Evolutionary conservation across 2,888 invertebrate genomes (phyloP), one percentile per base, ranked within the genome.

Genomic region (Trilocha varians): DNA sequence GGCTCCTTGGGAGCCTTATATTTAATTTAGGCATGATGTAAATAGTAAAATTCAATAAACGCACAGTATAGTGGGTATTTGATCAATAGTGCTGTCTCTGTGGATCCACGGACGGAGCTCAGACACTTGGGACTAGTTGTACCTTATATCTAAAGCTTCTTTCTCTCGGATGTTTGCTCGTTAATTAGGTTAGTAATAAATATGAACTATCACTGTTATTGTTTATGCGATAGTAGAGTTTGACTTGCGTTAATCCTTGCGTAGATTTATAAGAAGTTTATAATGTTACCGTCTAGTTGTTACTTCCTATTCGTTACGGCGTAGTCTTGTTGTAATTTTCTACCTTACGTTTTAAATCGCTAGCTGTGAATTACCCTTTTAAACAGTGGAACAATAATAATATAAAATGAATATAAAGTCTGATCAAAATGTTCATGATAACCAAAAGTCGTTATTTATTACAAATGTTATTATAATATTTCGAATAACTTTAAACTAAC

Each of bases 31-130:
- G 33, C 17, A 40, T 33, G 68, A 71, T 83, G 83, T 84, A 84
- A 62, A 84, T 84, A 84, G 60, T 65, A 72, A 66, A 69, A 78
- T 76, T 79, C 78, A 80, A 80, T 79, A 83, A 78, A 83, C 85
- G 85, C 85, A 85, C 85, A 85, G 80, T 83, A 69, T 84, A 85
- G 83, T 77, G 79, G 71, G 71, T 83, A 82, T 79, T 78, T 72
- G 66, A 75, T 74, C 75, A 72, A 73, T 80, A 82, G 80, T 75
- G 78, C 73, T 69, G 73, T 79, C 77, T 76, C 66, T 71, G 73
- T 75, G 75, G 71, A 67, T 63, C 70, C 73, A 71, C 74, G 71
- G 72, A 74, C 69, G 76, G 67, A 69, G 66, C 69, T 62, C 62
- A 57, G 65, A 72, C 70, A 72, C 67, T 67, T 60, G 66, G 65